These are phyloP conservation scores for Cassiopea andromeda DNA, from an alignment of 30 jellyfish, hydroid and myxozoan species.

Conservation along the genomic window DNA sequence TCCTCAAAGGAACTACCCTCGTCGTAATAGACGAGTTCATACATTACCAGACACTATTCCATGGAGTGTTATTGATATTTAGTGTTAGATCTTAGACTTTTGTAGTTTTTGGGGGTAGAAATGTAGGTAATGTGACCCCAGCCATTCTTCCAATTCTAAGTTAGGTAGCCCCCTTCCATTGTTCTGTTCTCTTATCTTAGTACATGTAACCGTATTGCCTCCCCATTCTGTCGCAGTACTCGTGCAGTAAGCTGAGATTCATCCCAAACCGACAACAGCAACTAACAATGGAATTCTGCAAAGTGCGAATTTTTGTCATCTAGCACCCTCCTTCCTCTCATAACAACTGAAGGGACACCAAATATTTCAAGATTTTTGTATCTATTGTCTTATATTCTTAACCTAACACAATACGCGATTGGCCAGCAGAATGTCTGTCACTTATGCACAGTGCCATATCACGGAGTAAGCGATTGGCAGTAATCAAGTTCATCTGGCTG, in stretches of 20 bases:
- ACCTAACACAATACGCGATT: no score
- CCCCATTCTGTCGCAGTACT: conserved; percentile 31
- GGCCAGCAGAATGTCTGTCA: no score
- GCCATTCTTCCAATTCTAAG: neutral
- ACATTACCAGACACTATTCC: conserved; percentile 6
- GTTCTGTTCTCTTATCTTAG: neutral
- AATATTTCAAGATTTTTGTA: no score
- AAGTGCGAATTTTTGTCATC: no score
- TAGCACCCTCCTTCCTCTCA: no score
- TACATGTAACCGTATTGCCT: neutral
- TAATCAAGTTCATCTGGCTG: no score
- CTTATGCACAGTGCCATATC: no score
- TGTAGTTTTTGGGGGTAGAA: conserved; percentile 14
- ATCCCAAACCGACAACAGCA: neutral
- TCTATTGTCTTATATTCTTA: no score
- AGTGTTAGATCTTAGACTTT: neutral
- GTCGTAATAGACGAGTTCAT: conserved; percentile 21
- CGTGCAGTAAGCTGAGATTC: conserved; percentile 13
- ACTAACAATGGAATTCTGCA: no score
- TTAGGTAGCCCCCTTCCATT: conserved; percentile 6
- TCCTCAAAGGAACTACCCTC: conserved; percentile 18
- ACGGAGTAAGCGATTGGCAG: no score
- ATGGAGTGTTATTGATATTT: conserved; percentile 17
- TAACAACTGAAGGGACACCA: no score
- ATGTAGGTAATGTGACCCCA: conserved; percentile 11